Conservation (phyloP, 2,113 vertebrate genomes). For the Felis chaus region DNA sequence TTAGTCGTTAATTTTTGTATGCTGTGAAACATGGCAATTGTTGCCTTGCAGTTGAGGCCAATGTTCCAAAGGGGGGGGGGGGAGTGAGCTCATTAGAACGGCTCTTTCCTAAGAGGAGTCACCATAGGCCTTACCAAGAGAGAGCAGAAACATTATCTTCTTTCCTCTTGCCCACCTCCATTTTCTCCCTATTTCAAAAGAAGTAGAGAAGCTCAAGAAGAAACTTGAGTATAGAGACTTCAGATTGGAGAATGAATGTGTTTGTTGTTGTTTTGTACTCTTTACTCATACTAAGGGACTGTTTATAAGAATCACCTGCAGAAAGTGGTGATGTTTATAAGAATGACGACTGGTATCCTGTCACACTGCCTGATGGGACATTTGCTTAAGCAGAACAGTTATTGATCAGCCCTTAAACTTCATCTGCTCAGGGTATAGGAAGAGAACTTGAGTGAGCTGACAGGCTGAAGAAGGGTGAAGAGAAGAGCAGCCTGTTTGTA, state of each 20-base stretch:
- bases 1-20: not conserved
- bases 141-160: not conserved
- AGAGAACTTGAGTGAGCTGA: not conserved
- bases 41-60: not conserved
- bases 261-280: not conserved
- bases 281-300: not conserved
- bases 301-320: not conserved
- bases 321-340: not conserved
- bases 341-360: not conserved
- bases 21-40: rapidly evolving
- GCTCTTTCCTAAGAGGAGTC: not conserved
- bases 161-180: rapidly evolving
- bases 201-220: not conserved
- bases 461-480: not conserved
- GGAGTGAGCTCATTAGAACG: not conserved
- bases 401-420: not conserved
- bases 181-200: not conserved
- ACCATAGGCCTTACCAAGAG: not conserved
- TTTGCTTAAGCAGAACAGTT: not conserved
- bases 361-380: not conserved
- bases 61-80: not conserved
- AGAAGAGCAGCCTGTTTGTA: not conserved
- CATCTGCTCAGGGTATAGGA: not conserved
- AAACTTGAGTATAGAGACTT: not conserved
- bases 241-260: not conserved